Conservation (phyloP, 1,140 invertebrate species). For the Panulirus ornatus region DNA sequence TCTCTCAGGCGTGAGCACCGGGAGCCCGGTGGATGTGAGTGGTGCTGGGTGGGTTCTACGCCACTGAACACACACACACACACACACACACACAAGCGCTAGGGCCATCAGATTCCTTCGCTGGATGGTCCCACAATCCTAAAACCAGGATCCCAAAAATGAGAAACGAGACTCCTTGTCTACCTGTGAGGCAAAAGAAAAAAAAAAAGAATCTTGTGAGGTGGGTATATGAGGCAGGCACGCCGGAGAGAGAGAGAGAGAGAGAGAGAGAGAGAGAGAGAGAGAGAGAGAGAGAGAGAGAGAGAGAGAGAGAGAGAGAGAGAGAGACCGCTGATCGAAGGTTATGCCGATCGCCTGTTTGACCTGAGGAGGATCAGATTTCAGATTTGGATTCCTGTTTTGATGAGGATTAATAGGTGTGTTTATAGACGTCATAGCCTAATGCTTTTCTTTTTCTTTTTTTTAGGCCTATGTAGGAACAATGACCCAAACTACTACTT, state of each 20-base stretch:
- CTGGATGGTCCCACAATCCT: not conserved
- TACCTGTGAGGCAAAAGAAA: too few species aligned
- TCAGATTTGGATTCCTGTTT: constrained; percentile 51
- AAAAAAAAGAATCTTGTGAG: too few species aligned
- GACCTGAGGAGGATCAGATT: constrained; percentile 12
- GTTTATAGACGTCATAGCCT: not conserved
- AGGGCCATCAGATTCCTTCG: not conserved
- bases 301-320: too few species aligned
- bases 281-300: too few species aligned
- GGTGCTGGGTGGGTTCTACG: constrained; percentile 3
- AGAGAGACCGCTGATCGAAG: not conserved
- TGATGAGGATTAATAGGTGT: constrained; percentile 38
- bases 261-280: too few species aligned
- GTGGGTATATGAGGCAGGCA: too few species aligned
- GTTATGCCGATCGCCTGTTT: constrained; percentile 6
- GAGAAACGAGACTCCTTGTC: too few species aligned
- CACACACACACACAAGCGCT: not conserved
- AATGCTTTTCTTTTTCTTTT: not conserved
- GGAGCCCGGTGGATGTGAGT: not conserved
- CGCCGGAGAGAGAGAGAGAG: too few species aligned
- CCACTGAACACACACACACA: not conserved
- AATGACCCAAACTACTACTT: too few species aligned
- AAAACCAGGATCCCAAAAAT: too few species aligned
- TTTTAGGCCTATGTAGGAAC: constrained; percentile 23
- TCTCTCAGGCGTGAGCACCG: not conserved